These are phyloP conservation scores for Neodiprion lecontei DNA, from an alignment of 1,140 invertebrate species.

Conservation along the genomic window DNA sequence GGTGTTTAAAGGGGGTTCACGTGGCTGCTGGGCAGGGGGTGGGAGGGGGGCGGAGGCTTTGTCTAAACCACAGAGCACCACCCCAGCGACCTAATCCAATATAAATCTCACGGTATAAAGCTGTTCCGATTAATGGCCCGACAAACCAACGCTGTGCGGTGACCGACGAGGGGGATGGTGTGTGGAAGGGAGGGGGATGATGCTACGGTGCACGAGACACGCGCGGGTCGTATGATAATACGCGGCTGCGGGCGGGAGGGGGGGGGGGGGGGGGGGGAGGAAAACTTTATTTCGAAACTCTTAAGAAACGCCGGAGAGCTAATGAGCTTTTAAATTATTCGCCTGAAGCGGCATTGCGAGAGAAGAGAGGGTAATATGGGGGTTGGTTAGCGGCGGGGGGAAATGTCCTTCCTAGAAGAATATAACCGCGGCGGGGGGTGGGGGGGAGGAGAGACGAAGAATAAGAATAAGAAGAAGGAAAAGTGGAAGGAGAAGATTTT, in stretches of 20 bases:
- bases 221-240: too few species aligned
- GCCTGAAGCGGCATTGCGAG: not conserved
- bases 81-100: conserved; percentile 53
- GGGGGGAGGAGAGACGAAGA: too few species aligned
- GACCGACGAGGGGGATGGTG: conserved; percentile 18
- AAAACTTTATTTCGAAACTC: conserved; percentile 45
- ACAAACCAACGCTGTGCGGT: conserved; percentile 54
- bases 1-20: too few species aligned
- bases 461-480: too few species aligned
- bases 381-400: not conserved
- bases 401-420: not conserved
- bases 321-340: conserved; percentile 59
- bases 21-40: not conserved
- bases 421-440: too few species aligned
- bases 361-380: too few species aligned
- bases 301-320: conserved; percentile 53
- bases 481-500: too few species aligned
- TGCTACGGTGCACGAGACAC: too few species aligned
- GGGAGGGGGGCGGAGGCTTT: not conserved
- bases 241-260: not conserved
- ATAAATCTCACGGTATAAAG: conserved; percentile 59
- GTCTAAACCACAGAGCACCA: conserved; percentile 17
- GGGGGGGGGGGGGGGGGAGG: not conserved
- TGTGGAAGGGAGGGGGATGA: not conserved
- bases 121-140: conserved; percentile 59